Conservation (phyloP, 2,113 vertebrate genomes). For the Mystacornis crossleyi region DNA sequence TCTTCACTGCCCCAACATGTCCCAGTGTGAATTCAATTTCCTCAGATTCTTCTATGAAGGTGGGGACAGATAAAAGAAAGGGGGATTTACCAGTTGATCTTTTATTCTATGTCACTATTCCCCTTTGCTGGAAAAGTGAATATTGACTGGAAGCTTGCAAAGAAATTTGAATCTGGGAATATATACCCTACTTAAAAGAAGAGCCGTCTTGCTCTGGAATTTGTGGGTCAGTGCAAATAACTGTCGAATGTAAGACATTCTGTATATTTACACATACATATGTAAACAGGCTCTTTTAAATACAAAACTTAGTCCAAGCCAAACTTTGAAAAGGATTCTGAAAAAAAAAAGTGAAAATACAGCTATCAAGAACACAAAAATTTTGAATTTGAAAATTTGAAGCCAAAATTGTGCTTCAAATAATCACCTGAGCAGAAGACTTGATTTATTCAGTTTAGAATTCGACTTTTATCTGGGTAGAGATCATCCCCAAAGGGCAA, state of each 20-base stretch:
- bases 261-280: not conserved
- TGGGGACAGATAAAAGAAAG: not conserved
- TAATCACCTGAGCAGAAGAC: not conserved
- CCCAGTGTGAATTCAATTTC: not conserved
- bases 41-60: not conserved
- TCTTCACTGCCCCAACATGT: not conserved
- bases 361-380: not conserved
- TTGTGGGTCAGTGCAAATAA: not conserved
- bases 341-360: not conserved
- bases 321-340: not conserved
- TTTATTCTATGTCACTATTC: not conserved
- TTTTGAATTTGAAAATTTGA: too few relatives aligned
- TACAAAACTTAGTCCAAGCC: not conserved
- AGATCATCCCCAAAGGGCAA: not conserved
- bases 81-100: accelerated
- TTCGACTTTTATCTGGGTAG: not conserved
- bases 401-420: not conserved
- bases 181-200: not conserved
- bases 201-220: not conserved
- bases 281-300: not conserved
- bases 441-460: not conserved
- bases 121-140: not conserved
- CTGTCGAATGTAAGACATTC: not conserved
- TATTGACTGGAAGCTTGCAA: not conserved
- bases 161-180: not conserved